These are phyloP conservation scores for Potamilus streckersoni DNA, from an alignment of 1,140 invertebrate species.

Conservation along the genomic window DNA sequence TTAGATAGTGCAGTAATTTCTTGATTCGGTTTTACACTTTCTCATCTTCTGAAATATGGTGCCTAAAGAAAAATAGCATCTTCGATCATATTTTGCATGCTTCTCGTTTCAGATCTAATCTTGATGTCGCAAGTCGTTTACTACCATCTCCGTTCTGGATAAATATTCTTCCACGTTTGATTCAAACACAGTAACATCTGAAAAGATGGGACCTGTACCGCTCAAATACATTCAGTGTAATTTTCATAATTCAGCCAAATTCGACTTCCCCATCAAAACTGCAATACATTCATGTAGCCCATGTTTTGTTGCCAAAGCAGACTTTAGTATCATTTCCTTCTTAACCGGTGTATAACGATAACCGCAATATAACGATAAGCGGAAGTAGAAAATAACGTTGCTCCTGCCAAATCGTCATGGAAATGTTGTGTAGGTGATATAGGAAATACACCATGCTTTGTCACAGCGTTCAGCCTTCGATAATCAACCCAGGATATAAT, in stretches of 20 bases:
- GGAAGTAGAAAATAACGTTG: slow-evolving; percentile 14
- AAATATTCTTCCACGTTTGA: slow-evolving; percentile 3
- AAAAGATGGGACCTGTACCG: slow-evolving; percentile 12
- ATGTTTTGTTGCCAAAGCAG: slow-evolving; percentile 15
- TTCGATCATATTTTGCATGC: slow-evolving; percentile 13
- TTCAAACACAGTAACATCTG: slow-evolving; percentile 12
- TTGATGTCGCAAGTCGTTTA: slow-evolving; percentile 1
- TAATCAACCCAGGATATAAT: slow-evolving; percentile 12
- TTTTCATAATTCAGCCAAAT: slow-evolving; percentile 20
- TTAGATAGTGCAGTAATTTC: no score
- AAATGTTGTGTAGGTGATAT: slow-evolving; percentile 12
- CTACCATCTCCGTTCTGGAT: neutral
- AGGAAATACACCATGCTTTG: slow-evolving; percentile 14
- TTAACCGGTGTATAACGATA: slow-evolving; percentile 16
- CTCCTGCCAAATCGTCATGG: slow-evolving; percentile 16
- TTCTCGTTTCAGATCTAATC: slow-evolving; percentile 8
- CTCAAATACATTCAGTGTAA: slow-evolving; percentile 20
- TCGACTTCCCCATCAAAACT: slow-evolving; percentile 14
- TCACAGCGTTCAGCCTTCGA: slow-evolving; percentile 5
- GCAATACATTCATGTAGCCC: slow-evolving; percentile 15
- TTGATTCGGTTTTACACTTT: no score
- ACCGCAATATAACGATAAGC: no score
- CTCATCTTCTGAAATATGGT: no score
- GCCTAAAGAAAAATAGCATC: slow-evolving; percentile 10
- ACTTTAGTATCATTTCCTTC: slow-evolving; percentile 12